Evolutionary conservation across 2,113 vertebrate genomes (phyloP).

Genomic region (Pongo pygmaeus): DNA sequence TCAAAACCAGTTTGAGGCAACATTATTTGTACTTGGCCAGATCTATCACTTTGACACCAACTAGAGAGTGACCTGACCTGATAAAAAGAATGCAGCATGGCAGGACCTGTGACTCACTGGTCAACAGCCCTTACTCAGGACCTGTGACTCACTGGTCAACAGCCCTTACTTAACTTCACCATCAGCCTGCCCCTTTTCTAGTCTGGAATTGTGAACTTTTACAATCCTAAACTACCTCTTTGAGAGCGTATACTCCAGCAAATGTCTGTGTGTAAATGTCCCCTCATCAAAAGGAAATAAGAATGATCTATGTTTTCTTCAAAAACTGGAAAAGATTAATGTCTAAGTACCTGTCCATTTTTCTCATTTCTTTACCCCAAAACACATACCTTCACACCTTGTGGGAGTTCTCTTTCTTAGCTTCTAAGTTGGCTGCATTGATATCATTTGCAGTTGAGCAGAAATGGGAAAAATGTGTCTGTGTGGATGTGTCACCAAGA

Average conservation of each 20-base stretch:
- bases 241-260: not conserved
- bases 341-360: not conserved
- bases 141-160: not conserved
- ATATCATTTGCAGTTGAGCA: not conserved
- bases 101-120: not conserved
- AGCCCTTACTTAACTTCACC: not conserved
- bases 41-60: not conserved
- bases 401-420: not conserved
- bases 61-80: not conserved
- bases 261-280: not conserved
- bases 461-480: not conserved
- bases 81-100: not conserved
- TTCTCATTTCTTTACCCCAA: not conserved
- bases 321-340: slow-evolving; percentile 5
- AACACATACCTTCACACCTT: not conserved
- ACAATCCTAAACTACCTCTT: not conserved
- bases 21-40: not conserved
- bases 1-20: not conserved
- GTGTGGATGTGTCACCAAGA: not conserved
- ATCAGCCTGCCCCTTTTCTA: not conserved
- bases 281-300: not conserved
- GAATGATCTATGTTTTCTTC: not conserved
- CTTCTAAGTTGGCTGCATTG: not conserved
- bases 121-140: not conserved
- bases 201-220: not conserved